These are phyloP conservation scores for Isoperla grammatica DNA, from an alignment of 2,888 invertebrate species.

Conservation along the genomic window DNA sequence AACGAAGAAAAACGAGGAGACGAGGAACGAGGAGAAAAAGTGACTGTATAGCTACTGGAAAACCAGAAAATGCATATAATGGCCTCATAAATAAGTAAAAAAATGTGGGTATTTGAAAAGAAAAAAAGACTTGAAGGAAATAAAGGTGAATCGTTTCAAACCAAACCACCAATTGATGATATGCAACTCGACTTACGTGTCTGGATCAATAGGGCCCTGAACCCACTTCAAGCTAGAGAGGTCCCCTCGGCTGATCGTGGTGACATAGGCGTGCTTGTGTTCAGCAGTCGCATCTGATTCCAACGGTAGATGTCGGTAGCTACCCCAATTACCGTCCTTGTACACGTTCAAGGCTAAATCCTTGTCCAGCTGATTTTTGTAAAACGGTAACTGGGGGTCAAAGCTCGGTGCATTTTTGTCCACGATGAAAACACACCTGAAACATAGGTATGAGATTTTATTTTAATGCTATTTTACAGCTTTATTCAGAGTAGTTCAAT, in stretches of 20 bases:
- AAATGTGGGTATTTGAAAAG: no score
- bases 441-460: constrained; percentile 42
- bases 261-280: constrained; percentile 67
- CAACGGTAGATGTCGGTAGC: constrained; percentile 72
- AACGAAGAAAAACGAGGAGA: no score
- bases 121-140: no score
- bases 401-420: constrained; percentile 49
- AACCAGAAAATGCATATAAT: no score
- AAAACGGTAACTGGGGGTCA: constrained; percentile 57
- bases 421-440: no score
- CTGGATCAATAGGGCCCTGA: constrained; percentile 52
- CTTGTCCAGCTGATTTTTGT: constrained; percentile 43
- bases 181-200: constrained; percentile 33
- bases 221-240: constrained; percentile 80
- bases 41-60: no score
- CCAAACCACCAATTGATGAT: no score
- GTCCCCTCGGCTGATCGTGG: constrained; percentile 75
- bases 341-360: constrained; percentile 69
- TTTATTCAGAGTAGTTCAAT: no score
- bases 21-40: no score
- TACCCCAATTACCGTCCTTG: constrained; percentile 63
- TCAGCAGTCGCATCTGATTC: constrained; percentile 40
- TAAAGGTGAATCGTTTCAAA: no score
- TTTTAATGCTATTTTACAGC: not conserved
- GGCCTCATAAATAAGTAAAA: no score